Base-by-base conservation (phyloP, 53 echinoderm and acorn worm species). In the Zoroaster sp. region DNA sequence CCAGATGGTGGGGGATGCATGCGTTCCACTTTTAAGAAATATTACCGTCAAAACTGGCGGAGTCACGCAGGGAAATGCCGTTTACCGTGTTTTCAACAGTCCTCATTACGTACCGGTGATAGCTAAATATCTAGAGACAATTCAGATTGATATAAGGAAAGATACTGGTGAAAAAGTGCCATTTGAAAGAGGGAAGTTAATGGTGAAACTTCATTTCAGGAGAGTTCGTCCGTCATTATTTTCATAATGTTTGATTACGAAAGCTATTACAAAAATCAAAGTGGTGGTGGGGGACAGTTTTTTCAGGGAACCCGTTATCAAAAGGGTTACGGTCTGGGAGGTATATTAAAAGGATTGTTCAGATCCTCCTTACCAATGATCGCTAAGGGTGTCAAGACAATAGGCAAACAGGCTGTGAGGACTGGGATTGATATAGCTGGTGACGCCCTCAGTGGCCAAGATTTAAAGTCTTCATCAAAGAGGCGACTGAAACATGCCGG, bases 161-260 rank as follows among this genome's bases (percentile, higher is more conserved):
- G 92, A 90, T 46, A 73, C 65, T 8, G 90, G 77, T 5, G 89
- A 83, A 66, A 42, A 69, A 11, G 66, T 92, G 14, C 85, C 91
- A 94, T 95, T 95, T 51, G 85, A 95, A 55, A 91, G 73, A 15
- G 92, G 95, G 42, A 81, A 88, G 25, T 77, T 92, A 39, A 90
- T 91, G 35, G 75, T 82, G 76, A 95, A 91, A 74, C 95, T 93
- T 71, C 95, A 95, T 28, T 95, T 95, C 52, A 10, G 80, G 2
- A 55, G 53, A 65, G 59, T 18, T 7, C 40, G 69, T 23, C 75
- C 75, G 7, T 73, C 74, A 3, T 33, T 85, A 38, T 69, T 78
- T 63, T 52, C 21, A 51, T 51, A 44, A 69, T 49, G 45, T 35
- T 73, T 33, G 51, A 87, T 39, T 83, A 59, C 25, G 54, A n/a